These are phyloP conservation scores for Carcinoscorpius rotundicauda DNA, from an alignment of 1,140 invertebrate genomes.

Conservation along the genomic window DNA sequence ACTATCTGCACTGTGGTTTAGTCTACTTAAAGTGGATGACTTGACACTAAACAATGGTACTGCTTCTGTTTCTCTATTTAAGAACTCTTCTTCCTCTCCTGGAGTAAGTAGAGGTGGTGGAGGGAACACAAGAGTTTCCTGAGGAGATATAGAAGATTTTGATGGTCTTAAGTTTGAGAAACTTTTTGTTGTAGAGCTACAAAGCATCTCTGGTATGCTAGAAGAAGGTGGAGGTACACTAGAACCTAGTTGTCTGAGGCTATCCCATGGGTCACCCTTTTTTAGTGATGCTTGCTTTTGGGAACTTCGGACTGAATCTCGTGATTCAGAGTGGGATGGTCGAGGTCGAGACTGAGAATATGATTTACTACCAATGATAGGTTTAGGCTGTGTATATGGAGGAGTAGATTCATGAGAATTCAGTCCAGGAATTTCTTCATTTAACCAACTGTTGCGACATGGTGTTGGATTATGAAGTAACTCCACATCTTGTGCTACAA, in stretches of 20 bases:
- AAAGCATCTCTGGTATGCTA: not conserved
- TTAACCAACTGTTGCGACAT: no score
- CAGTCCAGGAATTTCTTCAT: no score
- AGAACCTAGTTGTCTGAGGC: not conserved
- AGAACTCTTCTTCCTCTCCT: no score
- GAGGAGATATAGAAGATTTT: not conserved
- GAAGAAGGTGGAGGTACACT: constrained; percentile 1
- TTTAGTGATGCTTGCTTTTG: not conserved
- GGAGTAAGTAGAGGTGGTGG: not conserved
- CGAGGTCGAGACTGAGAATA: constrained; percentile 17
- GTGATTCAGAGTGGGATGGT: not conserved
- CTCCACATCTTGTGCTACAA: no score
- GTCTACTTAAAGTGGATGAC: no score
- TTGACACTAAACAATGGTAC: no score
- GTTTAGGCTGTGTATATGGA: constrained; percentile 22
- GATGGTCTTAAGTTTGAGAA: not conserved
- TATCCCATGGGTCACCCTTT: constrained; percentile 4
- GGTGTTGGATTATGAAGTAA: no score
- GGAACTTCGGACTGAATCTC: constrained; percentile 8
- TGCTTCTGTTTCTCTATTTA: no score
- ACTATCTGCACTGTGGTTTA: no score
- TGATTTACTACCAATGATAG: constrained; percentile 20
- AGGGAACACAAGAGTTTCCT: not conserved
- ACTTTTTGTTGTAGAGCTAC: not conserved
- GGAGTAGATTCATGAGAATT: no score